A percentile compares a stretch with the other conserved stretches of the same genome.
These are phyloP conservation scores for Strix aluco DNA, from an alignment of 2,113 vertebrate genomes.

Conservation along the genomic window DNA sequence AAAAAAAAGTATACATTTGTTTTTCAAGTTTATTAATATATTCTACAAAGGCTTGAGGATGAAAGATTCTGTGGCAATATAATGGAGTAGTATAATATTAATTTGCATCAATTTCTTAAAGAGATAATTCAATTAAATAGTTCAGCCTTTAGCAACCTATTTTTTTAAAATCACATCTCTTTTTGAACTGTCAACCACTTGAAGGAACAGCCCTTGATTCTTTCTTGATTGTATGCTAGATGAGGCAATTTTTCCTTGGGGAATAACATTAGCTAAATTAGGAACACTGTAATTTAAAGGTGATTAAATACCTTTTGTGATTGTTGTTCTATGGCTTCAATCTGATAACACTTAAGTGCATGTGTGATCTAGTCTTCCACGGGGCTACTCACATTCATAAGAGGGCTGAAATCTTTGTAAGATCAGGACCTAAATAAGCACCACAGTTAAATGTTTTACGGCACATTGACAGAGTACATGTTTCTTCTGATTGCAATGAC, in stretches of 20 bases:
- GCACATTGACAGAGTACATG: neutral
- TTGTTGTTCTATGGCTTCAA: constrained; percentile 53
- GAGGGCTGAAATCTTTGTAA: constrained; percentile 10
- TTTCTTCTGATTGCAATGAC: neutral
- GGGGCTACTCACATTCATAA: constrained; percentile 30
- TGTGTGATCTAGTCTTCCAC: constrained; percentile 56
- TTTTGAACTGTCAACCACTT: constrained; percentile 57
- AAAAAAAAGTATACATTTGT: neutral
- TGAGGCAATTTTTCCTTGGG: constrained; percentile 64
- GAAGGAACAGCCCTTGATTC: constrained; percentile 60
- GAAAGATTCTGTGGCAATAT: neutral
- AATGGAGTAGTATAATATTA: constrained; percentile 31
- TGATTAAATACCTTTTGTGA: constrained; percentile 65
- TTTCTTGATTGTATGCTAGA: constrained; percentile 46
- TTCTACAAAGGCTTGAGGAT: neutral
- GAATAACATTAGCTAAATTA: constrained; percentile 65
- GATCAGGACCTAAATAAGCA: constrained; percentile 4
- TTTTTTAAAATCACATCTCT: constrained; percentile 7
- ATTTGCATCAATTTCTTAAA: constrained; percentile 51
- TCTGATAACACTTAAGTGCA: constrained; percentile 60
- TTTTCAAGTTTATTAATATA: neutral
- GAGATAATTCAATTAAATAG: constrained; percentile 49
- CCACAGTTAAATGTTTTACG: neutral
- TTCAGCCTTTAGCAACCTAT: constrained; percentile 51
- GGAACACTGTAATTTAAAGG: constrained; percentile 65